phyloP scores from a whole-genome alignment of 2,113 vertebrate species.

The Bagarius yarrelli region DNA sequence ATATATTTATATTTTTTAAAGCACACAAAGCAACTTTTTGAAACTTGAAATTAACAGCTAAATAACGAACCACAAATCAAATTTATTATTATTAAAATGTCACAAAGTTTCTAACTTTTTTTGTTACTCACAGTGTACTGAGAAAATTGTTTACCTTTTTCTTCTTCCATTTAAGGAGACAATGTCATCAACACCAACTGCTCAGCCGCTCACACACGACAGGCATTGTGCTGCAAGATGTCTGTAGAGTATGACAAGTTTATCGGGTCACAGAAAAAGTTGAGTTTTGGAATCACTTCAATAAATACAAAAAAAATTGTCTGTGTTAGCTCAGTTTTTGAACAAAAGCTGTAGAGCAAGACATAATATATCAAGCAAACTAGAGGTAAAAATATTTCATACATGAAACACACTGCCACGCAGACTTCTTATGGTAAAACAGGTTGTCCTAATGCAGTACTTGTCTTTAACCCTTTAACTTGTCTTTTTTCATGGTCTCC shows the following conservation, averaged over 20 bases:
- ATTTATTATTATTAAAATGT: no score
- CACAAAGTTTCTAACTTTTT: neutral
- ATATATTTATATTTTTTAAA: no score
- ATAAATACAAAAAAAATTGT: neutral
- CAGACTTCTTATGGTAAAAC: no score
- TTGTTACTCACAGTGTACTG: neutral
- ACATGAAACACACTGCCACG: no score
- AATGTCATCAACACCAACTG: conserved; percentile 96
- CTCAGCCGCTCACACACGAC: conserved; percentile 88
- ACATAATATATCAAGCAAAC: no score
- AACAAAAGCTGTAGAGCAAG: no score
- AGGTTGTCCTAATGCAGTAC: no score
- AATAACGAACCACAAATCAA: neutral
- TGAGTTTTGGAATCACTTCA: conserved; percentile 52
- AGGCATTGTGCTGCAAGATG: conserved; percentile 99
- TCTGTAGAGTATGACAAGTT: conserved; percentile 98
- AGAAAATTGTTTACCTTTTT: neutral
- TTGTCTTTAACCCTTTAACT: neutral
- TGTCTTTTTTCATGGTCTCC: conserved; percentile 3
- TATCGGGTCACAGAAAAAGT: conserved; percentile 94
- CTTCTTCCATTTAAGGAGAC: conserved; percentile 64
- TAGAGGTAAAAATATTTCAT: no score
- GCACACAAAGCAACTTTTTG: neutral
- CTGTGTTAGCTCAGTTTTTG: no score
- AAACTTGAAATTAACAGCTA: neutral